phyloP scores from a whole-genome alignment of 2,113 vertebrate genomes.

The Protomyctophum bolini region DNA sequence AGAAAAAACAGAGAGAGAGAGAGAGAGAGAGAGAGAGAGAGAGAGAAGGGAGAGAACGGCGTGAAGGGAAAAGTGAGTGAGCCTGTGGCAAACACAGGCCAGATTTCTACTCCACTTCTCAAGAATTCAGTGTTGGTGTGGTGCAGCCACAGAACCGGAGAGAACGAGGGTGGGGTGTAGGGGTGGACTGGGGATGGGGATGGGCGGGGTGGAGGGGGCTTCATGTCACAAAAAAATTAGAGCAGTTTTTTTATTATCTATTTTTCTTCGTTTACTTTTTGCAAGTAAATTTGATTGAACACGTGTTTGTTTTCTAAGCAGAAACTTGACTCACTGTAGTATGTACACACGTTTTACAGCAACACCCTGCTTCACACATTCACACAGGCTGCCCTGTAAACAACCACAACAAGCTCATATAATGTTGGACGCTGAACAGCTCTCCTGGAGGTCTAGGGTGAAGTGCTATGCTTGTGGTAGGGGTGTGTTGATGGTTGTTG shows the following conservation, averaged over 20 bases:
- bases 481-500: not conserved
- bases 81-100: constrained; percentile 23
- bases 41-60: not conserved
- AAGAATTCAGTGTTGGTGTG: constrained; percentile 32
- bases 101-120: constrained; percentile 13
- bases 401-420: no score
- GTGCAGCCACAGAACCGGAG: constrained; percentile 29
- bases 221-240: not conserved
- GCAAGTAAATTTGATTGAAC: no score
- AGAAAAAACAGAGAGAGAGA: constrained; percentile 45
- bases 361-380: no score
- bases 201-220: not conserved
- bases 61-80: constrained; percentile 25
- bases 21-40: constrained; percentile 17
- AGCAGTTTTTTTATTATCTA: no score
- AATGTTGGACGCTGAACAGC: no score
- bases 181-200: not conserved
- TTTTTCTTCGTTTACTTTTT: no score
- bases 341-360: no score
- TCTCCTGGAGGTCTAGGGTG: no score
- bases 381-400: no score
- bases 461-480: no score
- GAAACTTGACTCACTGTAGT: no score
- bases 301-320: no score
- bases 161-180: not conserved